Conservation (phyloP, 2,113 vertebrate species). For the Sciurus niger region DNA sequence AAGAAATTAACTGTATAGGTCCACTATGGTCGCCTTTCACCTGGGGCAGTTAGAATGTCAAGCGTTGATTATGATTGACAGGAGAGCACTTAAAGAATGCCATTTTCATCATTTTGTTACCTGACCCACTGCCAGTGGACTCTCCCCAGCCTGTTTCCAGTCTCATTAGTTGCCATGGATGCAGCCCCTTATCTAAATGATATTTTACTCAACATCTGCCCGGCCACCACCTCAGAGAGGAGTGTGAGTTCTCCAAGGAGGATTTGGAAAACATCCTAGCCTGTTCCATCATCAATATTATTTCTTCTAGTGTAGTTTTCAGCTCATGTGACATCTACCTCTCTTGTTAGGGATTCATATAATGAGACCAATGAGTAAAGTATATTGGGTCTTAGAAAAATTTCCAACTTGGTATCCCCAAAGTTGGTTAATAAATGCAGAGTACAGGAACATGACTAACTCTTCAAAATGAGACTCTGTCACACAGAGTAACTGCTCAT, state of each 20-base stretch:
- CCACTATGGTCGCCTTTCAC: slow-evolving; percentile 37
- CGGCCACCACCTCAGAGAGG: slow-evolving; percentile 40
- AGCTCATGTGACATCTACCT: slow-evolving; percentile 83
- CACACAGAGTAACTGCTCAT: neutral
- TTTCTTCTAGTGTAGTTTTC: slow-evolving; percentile 80
- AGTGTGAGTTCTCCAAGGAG: slow-evolving; percentile 73
- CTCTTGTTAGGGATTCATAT: slow-evolving; percentile 79
- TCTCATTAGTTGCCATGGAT: slow-evolving; percentile 79
- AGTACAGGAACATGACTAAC: neutral
- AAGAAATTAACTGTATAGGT: slow-evolving; percentile 38
- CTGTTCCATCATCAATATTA: slow-evolving; percentile 33
- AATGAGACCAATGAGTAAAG: slow-evolving; percentile 83
- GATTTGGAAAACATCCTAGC: slow-evolving; percentile 57
- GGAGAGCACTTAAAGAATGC: slow-evolving; percentile 59
- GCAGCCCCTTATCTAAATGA: slow-evolving; percentile 65
- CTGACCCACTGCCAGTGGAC: slow-evolving; percentile 55
- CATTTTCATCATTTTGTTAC: slow-evolving; percentile 45
- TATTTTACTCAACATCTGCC: slow-evolving; percentile 79
- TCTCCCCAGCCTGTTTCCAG: slow-evolving; percentile 26
- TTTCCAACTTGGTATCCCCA: neutral
- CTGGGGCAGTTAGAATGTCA: slow-evolving; percentile 48
- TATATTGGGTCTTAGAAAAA: slow-evolving; percentile 78
- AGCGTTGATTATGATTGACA: slow-evolving; percentile 18
- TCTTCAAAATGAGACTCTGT: neutral
- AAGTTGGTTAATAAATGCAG: neutral